Base-by-base conservation (phyloP, 2,113 vertebrate genomes). In the Garra rufa region DNA sequence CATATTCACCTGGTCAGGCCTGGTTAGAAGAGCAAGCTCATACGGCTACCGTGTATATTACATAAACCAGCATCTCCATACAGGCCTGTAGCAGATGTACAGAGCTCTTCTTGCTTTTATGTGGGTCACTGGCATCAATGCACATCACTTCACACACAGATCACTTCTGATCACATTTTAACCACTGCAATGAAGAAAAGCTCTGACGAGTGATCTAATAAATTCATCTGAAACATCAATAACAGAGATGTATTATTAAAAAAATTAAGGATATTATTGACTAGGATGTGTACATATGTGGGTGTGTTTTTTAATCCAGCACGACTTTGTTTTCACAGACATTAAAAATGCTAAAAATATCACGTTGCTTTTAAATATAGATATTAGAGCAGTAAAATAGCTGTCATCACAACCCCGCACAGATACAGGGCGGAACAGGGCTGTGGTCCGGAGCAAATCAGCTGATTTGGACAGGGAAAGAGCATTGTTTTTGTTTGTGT, bases 51-150 rank as follows among this genome's bases (percentile, higher is more conserved):
- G 8, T 76, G 34, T 76, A 21, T 48, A 46, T 83, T 15, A 71
- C 19, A 69, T 79, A 52, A 84, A 41, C 3, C 82, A 69, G 43
- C 75, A 71, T 76, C 61, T 65, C 17, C 63, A 77, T 1, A 85
- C 83, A 85, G 44, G 67, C 74, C 38, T 85, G 59, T 76, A 43
- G 79, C 69, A 65, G 38, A 84, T 70, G 34, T 43, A 24, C 19
- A 70, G 44, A 84, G 73, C 38, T 69, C 24, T 38, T 3, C 34
- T 34, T 34, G 34, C 34, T 34, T 5, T 86, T 83, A 87, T 81
- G 8, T 86, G 76, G 87, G 84, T 77, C 82, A 84, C 43, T 74
- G 6, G 46, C 44, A 70, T 81, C 55, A 52, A 78, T 59, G 38
- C 55, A 43, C 76, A 43, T 67, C 15, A 41, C 46, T 82, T 41